Evolutionary conservation across 2,113 vertebrate species (phyloP).

Genomic region (Hassar affinis): DNA sequence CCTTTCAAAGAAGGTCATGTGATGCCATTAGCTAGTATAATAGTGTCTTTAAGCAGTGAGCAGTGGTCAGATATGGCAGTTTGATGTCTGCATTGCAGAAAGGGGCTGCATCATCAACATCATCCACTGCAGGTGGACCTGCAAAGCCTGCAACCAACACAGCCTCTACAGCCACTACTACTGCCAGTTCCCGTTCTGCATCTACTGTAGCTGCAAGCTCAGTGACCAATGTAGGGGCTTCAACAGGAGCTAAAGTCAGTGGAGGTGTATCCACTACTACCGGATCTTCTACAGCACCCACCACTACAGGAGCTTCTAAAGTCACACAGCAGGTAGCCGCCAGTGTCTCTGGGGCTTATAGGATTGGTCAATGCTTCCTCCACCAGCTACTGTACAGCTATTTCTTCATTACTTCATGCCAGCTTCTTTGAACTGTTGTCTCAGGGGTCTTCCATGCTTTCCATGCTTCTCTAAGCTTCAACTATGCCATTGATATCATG

Average conservation of each 20-base stretch:
- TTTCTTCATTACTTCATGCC: constrained; percentile 5
- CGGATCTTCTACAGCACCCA: constrained; percentile 30
- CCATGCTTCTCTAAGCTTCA: background rate
- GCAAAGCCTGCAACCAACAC: constrained; percentile 22
- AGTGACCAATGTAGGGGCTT: constrained; percentile 17
- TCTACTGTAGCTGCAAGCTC: background rate
- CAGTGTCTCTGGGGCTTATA: background rate
- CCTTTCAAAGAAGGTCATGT: background rate
- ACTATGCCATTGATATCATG: no score
- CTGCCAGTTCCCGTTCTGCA: background rate
- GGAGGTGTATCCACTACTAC: constrained; percentile 36
- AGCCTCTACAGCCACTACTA: background rate
- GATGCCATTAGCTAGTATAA: background rate
- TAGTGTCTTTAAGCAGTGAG: background rate
- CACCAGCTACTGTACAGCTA: background rate
- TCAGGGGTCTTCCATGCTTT: background rate
- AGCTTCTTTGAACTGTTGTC: background rate
- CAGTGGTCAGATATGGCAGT: background rate
- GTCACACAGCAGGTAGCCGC: constrained; percentile 61
- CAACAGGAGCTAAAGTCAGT: constrained; percentile 38
- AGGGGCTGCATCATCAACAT: constrained; percentile 47
- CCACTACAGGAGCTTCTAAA: constrained; percentile 47
- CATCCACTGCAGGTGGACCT: constrained; percentile 10
- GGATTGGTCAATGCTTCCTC: background rate
- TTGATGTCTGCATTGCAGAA: constrained; percentile 63